Evolutionary conservation across 2,888 invertebrate species (phyloP).

Genomic region (Rhagonycha fulva): DNA sequence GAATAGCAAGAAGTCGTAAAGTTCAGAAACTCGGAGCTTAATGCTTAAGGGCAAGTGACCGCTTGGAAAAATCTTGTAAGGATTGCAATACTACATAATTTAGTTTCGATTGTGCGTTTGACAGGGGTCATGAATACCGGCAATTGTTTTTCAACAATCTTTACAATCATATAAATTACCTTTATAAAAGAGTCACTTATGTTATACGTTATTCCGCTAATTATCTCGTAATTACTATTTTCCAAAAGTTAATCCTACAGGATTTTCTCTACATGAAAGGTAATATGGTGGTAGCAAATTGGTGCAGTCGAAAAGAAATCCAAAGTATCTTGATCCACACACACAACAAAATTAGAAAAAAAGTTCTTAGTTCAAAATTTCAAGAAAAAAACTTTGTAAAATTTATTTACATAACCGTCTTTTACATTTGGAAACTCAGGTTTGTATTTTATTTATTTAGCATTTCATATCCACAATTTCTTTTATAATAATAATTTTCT

Average conservation of each 20-base stretch:
- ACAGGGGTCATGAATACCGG: conserved; percentile 21
- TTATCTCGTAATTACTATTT: neutral
- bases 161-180: neutral
- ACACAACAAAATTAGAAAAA: too few relatives aligned
- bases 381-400: too few relatives aligned
- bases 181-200: neutral
- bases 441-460: too few relatives aligned
- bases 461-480: too few relatives aligned
- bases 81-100: conserved; percentile 25
- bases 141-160: neutral
- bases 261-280: neutral
- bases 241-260: neutral
- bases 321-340: too few relatives aligned
- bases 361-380: too few relatives aligned
- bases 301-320: too few relatives aligned
- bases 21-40: conserved; percentile 14
- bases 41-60: conserved; percentile 24
- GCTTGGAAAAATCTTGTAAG: conserved; percentile 21
- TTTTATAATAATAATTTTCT: too few relatives aligned
- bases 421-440: too few relatives aligned
- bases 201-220: neutral
- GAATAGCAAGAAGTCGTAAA: conserved; percentile 24
- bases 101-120: conserved; percentile 26
- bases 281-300: neutral
- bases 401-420: too few relatives aligned